Conservation (phyloP, 2,888 invertebrate genomes). For the Hydraecia micacea region DNA sequence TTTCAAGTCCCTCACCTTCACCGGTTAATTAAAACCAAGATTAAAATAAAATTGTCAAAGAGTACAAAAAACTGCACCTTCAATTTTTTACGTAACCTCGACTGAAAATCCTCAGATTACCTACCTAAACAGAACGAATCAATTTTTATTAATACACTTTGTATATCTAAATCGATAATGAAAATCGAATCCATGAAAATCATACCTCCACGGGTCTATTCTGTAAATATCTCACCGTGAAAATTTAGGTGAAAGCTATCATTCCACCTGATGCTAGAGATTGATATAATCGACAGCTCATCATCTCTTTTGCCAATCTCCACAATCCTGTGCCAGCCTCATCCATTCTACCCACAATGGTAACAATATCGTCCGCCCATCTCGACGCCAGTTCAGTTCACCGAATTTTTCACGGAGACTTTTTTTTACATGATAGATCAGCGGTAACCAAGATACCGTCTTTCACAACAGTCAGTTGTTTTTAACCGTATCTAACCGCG, state of each 20-base stretch:
- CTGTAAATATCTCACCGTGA: not conserved
- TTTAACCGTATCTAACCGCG: slow-evolving; percentile 86
- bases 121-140: slow-evolving; percentile 31
- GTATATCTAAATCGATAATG: slow-evolving; percentile 15
- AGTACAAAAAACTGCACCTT: slow-evolving; percentile 13
- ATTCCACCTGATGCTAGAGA: not conserved
- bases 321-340: too few species aligned
- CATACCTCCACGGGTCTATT: not conserved
- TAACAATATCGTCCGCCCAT: too few species aligned
- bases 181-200: slow-evolving; percentile 37
- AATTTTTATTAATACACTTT: slow-evolving; percentile 33
- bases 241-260: not conserved
- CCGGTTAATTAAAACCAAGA: slow-evolving; percentile 10
- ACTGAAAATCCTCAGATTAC: slow-evolving; percentile 8
- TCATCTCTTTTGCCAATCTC: too few species aligned
- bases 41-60: slow-evolving; percentile 1
- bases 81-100: slow-evolving; percentile 27
- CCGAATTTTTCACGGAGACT: not conserved
- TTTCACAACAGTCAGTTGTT: slow-evolving; percentile 83
- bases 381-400: too few species aligned
- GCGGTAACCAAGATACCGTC: slow-evolving; percentile 1
- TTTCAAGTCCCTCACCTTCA: slow-evolving; percentile 20
- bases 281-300: not conserved
- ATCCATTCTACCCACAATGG: too few species aligned
- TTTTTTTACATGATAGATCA: not conserved